These are phyloP conservation scores for Drosophila vallismaia DNA, from an alignment of 2,888 invertebrate species.

Conservation along the genomic window DNA sequence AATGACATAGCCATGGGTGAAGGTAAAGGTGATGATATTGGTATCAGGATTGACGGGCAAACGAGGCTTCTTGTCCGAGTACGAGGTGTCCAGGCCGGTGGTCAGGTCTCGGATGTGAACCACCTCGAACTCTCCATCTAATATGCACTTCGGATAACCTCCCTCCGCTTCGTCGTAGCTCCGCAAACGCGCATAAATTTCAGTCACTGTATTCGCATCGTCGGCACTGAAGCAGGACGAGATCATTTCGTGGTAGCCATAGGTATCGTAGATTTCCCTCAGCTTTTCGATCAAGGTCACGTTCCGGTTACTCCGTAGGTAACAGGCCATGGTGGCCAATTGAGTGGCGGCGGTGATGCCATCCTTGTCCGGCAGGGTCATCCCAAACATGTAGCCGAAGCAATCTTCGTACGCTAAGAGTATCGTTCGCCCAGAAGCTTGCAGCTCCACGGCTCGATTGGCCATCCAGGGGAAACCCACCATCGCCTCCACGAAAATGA, in stretches of 20 bases:
- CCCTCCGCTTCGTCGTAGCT: conserved; percentile 85
- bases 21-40: conserved; percentile 97
- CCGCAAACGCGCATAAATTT: conserved; percentile 92
- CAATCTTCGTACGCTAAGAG: conserved; percentile 99
- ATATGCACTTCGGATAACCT: conserved; percentile 90
- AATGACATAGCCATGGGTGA: conserved; percentile 92
- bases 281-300: conserved; percentile 87
- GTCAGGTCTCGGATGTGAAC: conserved; percentile 93
- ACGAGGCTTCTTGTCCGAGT: conserved; percentile 88
- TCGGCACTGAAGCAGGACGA: conserved; percentile 95
- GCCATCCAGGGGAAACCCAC: conserved; percentile 99
- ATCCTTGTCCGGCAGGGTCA: conserved; percentile 96
- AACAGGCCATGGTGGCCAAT: conserved; percentile 90
- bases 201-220: conserved; percentile 87
- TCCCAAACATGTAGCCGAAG: conserved; percentile 97
- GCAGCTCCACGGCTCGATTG: conserved; percentile 90
- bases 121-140: conserved; percentile 87
- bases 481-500: conserved; percentile 92
- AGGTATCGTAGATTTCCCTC: conserved; percentile 90
- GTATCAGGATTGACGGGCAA: conserved; percentile 87
- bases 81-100: conserved; percentile 89
- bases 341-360: conserved; percentile 95
- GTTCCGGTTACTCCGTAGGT: conserved; percentile 87
- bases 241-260: conserved; percentile 94
- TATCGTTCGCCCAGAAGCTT: conserved; percentile 90